Evolutionary conservation across 1,140 invertebrate genomes (phyloP).

Genomic region (Leptopilina boulardi): DNA sequence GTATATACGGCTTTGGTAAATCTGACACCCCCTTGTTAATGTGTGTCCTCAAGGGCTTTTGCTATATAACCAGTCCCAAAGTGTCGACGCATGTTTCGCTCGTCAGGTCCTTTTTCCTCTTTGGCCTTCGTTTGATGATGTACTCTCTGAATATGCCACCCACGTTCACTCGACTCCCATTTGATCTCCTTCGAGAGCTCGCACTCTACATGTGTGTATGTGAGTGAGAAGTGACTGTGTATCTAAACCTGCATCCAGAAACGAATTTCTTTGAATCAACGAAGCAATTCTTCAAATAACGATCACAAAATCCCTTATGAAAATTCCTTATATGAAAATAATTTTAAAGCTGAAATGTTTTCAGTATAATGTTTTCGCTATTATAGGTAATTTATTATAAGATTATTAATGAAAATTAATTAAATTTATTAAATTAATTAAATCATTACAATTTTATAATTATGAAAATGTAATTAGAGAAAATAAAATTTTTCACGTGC

Average conservation of each 20-base stretch:
- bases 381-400: too few relatives aligned
- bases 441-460: too few relatives aligned
- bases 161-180: slow-evolving; percentile 12
- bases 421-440: too few relatives aligned
- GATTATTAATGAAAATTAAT: too few relatives aligned
- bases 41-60: slow-evolving; percentile 8
- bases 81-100: slow-evolving; percentile 23
- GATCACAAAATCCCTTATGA: background rate
- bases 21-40: slow-evolving; percentile 5
- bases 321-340: background rate
- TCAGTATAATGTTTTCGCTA: too few relatives aligned
- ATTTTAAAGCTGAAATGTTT: too few relatives aligned
- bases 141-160: background rate
- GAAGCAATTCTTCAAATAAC: background rate
- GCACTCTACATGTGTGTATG: background rate
- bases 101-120: slow-evolving; percentile 28
- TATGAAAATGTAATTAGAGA: too few relatives aligned
- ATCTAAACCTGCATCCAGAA: slow-evolving; percentile 24
- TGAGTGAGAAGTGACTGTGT: too few relatives aligned
- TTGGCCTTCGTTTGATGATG: slow-evolving; percentile 30
- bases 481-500: too few relatives aligned
- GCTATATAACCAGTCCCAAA: slow-evolving; percentile 9
- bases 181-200: slow-evolving; percentile 5
- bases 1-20: slow-evolving; percentile 55
- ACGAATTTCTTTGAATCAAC: background rate